phyloP scores from a whole-genome alignment of 2,797 vertebrate species.

The Semotilus atromaculatus region DNA sequence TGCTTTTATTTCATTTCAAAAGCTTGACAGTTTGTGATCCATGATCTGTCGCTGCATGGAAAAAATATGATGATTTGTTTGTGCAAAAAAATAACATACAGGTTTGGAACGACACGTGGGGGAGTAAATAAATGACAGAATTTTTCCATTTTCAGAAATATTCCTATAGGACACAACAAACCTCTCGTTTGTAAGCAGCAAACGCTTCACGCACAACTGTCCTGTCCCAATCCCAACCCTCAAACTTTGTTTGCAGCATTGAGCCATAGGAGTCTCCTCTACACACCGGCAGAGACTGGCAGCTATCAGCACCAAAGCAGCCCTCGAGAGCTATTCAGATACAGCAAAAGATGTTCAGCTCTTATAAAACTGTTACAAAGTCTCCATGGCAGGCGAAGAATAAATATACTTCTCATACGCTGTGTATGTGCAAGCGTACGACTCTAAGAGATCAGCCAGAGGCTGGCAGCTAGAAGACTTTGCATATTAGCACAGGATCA shows the following conservation, averaged over 20 bases:
- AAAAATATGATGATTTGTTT: conserved; percentile 1
- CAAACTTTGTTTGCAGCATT: conserved; percentile 11
- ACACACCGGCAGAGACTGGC: conserved; percentile 38
- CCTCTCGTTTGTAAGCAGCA: conserved; percentile 22
- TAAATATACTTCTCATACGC: conserved; percentile 33
- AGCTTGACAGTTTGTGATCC: conserved; percentile 4
- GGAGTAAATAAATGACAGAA: neutral
- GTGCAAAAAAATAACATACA: neutral
- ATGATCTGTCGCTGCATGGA: neutral
- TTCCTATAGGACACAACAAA: conserved; percentile 10
- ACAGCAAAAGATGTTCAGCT: conserved; percentile 42
- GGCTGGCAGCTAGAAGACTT: conserved; percentile 58
- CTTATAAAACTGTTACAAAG: conserved; percentile 33
- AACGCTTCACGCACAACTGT: neutral
- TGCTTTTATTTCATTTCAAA: conserved; percentile 12
- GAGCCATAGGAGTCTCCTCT: conserved; percentile 22
- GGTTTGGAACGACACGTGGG: neutral
- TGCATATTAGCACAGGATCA: conserved; percentile 68
- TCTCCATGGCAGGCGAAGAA: conserved; percentile 13
- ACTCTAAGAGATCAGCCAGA: conserved; percentile 30
- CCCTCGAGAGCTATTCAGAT: conserved; percentile 40
- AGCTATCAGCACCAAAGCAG: conserved; percentile 51
- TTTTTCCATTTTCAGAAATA: neutral
- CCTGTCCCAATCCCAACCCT: conserved; percentile 12
- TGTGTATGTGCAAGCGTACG: conserved; percentile 28